A percentile compares a stretch with the other conserved stretches of the same genome.
Conservation (phyloP, 2,888 invertebrate species). For the Plagodis pulveraria region DNA sequence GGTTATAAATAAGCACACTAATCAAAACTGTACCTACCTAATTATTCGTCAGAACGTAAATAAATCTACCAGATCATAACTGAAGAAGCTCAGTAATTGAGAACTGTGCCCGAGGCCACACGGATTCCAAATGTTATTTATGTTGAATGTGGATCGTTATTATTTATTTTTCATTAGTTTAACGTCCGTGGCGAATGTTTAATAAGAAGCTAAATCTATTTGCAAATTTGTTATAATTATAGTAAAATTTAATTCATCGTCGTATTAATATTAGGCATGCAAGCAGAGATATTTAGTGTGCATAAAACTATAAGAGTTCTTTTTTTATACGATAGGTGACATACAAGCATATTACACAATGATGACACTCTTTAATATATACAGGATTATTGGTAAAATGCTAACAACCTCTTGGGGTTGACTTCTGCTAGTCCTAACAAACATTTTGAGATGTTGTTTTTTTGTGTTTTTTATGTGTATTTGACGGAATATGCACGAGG, state of each 20-base stretch:
- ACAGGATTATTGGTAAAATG: no score
- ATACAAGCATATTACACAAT: no score
- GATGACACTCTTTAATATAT: no score
- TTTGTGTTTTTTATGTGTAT: no score
- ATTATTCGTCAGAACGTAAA: slow-evolving; percentile 20
- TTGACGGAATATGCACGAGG: no score
- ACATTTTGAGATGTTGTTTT: no score
- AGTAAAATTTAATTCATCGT: no score
- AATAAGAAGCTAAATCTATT: slow-evolving; percentile 25
- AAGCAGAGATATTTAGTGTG: no score
- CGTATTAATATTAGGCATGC: no score
- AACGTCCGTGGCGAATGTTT: slow-evolving; percentile 29
- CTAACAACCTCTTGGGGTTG: no score
- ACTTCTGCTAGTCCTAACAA: no score
- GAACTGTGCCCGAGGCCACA: slow-evolving; percentile 44
- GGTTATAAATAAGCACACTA: background rate
- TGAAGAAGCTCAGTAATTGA: slow-evolving; percentile 59
- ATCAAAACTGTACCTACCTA: slow-evolving; percentile 3
- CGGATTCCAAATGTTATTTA: slow-evolving; percentile 19
- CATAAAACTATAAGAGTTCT: no score
- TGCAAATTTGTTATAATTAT: background rate
- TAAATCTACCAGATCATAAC: slow-evolving; percentile 35
- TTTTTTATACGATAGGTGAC: background rate
- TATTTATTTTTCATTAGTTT: slow-evolving; percentile 35
- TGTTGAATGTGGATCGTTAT: slow-evolving; percentile 17